phyloP scores from a whole-genome alignment of 1,140 invertebrate species.

The Drosophila pallidifrons region DNA sequence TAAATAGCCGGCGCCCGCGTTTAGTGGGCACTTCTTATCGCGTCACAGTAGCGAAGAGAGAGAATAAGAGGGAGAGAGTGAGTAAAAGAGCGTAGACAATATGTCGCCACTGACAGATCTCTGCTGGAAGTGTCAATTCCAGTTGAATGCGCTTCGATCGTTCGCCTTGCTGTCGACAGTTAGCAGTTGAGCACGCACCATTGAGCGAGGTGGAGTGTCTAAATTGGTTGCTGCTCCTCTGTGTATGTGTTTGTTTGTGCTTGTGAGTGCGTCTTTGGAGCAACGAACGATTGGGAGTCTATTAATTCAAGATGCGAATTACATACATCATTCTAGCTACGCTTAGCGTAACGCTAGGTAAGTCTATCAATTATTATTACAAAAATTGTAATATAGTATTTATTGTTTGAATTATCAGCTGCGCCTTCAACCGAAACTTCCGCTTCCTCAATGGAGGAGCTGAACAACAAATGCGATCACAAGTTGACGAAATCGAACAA shows the following conservation, averaged over 20 bases:
- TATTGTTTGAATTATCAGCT: constrained; percentile 2
- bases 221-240: constrained; percentile 20
- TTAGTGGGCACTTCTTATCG: constrained; percentile 44
- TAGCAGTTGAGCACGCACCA: constrained; percentile 55
- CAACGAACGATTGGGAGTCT: constrained; percentile 55
- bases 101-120: constrained; percentile 45
- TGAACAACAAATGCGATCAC: constrained; percentile 60
- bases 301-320: constrained; percentile 18
- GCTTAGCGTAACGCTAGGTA: constrained; percentile 27
- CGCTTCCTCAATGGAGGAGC: constrained; percentile 28
- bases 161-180: constrained; percentile 7
- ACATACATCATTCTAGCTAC: background rate
- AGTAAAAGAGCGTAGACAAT: constrained; percentile 35
- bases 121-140: constrained; percentile 8
- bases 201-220: constrained; percentile 50
- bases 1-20: constrained; percentile 21
- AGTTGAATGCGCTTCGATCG: constrained; percentile 29
- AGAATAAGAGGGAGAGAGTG: background rate
- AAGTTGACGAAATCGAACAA: constrained; percentile 61
- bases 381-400: too few relatives aligned
- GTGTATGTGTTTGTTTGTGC: background rate
- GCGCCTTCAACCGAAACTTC: constrained; percentile 37
- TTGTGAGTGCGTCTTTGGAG: constrained; percentile 24
- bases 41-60: background rate
- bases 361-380: background rate